phyloP scores from a whole-genome alignment of 2,888 invertebrate species.

The Scrobipalpa costella region DNA sequence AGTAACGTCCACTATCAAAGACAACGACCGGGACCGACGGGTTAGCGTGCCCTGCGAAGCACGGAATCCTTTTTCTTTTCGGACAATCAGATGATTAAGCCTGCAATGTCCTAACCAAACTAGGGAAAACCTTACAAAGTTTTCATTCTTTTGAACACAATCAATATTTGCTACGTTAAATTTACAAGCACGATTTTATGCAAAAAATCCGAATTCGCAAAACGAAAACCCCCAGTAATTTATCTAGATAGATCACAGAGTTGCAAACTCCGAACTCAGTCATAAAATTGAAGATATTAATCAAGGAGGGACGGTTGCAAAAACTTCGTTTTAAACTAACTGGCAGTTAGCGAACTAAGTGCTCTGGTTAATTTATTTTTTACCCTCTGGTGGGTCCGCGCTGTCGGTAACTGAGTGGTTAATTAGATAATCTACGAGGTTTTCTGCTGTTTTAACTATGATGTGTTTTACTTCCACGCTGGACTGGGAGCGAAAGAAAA shows the following conservation, averaged over 20 bases:
- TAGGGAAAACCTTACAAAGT: no score
- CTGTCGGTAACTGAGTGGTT: conserved; percentile 20
- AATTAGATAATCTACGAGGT: conserved; percentile 21
- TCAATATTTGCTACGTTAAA: no score
- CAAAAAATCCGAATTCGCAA: background rate
- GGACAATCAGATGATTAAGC: no score
- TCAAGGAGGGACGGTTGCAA: conserved; percentile 17
- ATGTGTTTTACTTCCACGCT: no score
- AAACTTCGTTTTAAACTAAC: conserved; percentile 21
- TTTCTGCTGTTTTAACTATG: conserved; percentile 4
- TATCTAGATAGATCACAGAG: conserved; percentile 6
- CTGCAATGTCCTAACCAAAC: no score
- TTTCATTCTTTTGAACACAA: no score
- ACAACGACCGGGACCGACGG: no score
- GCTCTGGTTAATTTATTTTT: conserved; percentile 24
- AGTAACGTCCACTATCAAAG: no score
- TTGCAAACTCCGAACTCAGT: conserved; percentile 9
- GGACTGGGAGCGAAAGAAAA: no score
- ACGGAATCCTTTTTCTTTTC: no score
- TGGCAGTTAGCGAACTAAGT: conserved; percentile 21
- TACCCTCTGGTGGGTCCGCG: conserved; percentile 5
- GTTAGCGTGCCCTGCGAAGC: no score
- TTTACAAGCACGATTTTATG: no score
- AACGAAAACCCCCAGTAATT: conserved; percentile 5
- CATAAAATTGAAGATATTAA: conserved; percentile 24